Conservation (phyloP, 2,113 vertebrate species). For the Oncorhynchus mykiss region DNA sequence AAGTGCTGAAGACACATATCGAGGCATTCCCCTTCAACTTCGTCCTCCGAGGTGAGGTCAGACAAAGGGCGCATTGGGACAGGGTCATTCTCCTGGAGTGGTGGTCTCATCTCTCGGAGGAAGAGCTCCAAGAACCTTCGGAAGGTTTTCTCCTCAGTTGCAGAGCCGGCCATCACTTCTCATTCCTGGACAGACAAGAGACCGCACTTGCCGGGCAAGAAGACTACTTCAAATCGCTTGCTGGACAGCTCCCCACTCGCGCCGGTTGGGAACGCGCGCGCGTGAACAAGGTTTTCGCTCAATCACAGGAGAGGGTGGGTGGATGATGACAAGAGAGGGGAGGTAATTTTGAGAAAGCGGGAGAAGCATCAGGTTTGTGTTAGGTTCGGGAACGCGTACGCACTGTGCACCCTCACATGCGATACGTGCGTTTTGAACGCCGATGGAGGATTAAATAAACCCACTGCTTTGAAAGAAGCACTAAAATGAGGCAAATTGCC, state of each 20-base stretch:
- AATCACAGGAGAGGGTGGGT: conserved; percentile 27
- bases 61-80: conserved; percentile 79
- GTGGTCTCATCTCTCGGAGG: conserved; percentile 90
- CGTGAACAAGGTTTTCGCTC: conserved; percentile 44
- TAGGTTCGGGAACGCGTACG: conserved; percentile 19
- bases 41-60: conserved; percentile 88
- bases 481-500: no score
- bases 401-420: background rate
- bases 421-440: no score
- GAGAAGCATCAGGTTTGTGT: no score
- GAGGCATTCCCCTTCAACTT: conserved; percentile 94
- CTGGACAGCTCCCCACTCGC: conserved; percentile 66
- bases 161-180: conserved; percentile 89
- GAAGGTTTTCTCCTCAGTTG: conserved; percentile 94
- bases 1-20: conserved; percentile 97
- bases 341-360: background rate
- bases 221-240: conserved; percentile 51
- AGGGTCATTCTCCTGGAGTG: conserved; percentile 87
- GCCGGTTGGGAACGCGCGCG: conserved; percentile 36
- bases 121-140: conserved; percentile 96
- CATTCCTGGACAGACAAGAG: conserved; percentile 80
- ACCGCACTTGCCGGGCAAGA: conserved; percentile 54
- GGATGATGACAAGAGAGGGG: conserved; percentile 18
- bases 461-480: no score
- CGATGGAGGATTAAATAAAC: no score